Conservation (phyloP, 2,113 vertebrate species). For the Tragulus kanchil region DNA sequence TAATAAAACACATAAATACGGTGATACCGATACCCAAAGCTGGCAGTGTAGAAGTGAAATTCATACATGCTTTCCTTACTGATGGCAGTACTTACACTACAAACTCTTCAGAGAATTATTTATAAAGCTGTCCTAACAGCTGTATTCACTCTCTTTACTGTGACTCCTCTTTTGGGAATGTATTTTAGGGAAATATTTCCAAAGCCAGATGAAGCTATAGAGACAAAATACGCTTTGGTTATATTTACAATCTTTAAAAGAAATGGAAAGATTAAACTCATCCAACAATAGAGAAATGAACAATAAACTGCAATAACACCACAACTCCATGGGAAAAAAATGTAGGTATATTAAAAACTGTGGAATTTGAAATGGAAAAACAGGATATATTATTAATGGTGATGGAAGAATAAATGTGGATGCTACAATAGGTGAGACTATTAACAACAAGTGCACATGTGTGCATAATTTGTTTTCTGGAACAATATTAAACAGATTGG, state of each 20-base stretch:
- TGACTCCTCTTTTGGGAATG: slow-evolving; percentile 23
- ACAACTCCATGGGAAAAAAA: not conserved
- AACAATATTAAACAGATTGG: not conserved
- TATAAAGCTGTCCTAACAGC: slow-evolving; percentile 23
- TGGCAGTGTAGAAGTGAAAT: not conserved
- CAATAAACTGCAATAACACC: not conserved
- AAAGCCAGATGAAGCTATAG: not conserved
- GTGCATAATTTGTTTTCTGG: not conserved
- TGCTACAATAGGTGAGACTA: not conserved
- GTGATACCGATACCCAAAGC: not conserved
- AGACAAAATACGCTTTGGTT: slow-evolving; percentile 15
- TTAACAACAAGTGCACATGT: not conserved
- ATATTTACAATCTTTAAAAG: not conserved
- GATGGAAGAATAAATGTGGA: not conserved
- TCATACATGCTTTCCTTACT: not conserved
- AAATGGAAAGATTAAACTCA: not conserved
- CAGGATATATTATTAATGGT: not conserved
- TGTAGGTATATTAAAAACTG: slow-evolving; percentile 20
- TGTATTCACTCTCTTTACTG: not conserved
- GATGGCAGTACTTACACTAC: not conserved
- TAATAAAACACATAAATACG: slow-evolving; percentile 43
- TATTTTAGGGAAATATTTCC: slow-evolving; percentile 21
- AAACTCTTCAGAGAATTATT: slow-evolving; percentile 12
- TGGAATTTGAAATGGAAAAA: not conserved
- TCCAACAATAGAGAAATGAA: not conserved